Evolutionary conservation across 2,113 vertebrate species (phyloP), one percentile per base, ranked within the genome.

Genomic region (Barnardius zonarius): DNA sequence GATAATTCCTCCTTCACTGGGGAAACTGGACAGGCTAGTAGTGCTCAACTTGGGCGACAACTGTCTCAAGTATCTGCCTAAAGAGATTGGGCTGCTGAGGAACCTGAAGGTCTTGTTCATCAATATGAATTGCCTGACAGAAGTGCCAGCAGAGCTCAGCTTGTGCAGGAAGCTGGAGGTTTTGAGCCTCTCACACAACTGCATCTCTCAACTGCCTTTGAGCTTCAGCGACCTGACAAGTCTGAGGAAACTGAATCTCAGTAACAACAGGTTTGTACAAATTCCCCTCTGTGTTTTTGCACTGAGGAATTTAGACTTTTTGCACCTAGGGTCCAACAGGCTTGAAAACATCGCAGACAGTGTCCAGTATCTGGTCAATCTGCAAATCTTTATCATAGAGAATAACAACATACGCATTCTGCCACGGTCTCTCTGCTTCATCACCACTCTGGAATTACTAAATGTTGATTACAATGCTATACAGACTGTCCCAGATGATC

Each of bases 331-430:
- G 59, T 98, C 98, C 95, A 99, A 99, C 69, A 98, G 97, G 24
- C 98, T 99, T 90, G 99, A 99, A 95, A 99, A 97, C 63, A 98
- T 99, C 0, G 98, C 99, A 0, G 99, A 99, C 83, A 99, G 99
- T 62, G 98, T 99, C 95, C 98, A 99, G 95, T 98, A 98, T 39
- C 97, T 99, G 95, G 97, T 97, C 55, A 97, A 98, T 57, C 95
- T 99, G 46, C 99, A 99, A 95, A 99, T 99, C 88, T 98, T 99
- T 39, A 99, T 99, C 0, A 96, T 98, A 6, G 99, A 99, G 95
- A 98, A 98, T 18, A 99, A 99, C 95, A 98, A 93, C 8, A 98
- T 99, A 48, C 98, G 98, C 83, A 97, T 95, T 0, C 97, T 99
- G 86, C 99, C 99, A 0, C 98, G 98, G 82, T 98, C 99, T 0